Conservation (phyloP, 2,797 vertebrate genomes). For the Enteromius afrohamiltoni region DNA sequence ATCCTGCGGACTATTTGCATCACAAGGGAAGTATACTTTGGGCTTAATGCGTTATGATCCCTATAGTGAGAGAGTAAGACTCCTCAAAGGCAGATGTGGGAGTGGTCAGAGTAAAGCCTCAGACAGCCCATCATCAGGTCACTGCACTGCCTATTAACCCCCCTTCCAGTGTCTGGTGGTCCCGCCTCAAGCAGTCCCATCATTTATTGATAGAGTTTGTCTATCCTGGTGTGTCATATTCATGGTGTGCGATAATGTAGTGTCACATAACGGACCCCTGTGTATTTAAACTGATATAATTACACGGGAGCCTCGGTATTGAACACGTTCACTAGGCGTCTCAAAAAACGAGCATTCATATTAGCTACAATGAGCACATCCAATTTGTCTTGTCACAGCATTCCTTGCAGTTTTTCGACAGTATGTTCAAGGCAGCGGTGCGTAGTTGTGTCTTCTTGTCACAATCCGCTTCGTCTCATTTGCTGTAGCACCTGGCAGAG, state of each 20-base stretch:
- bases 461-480: constrained; percentile 45
- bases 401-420: constrained; percentile 7
- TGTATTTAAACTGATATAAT: constrained; percentile 18
- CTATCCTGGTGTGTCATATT: constrained; percentile 56
- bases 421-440: background rate
- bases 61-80: constrained; percentile 15
- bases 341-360: constrained; percentile 11
- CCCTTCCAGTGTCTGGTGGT: constrained; percentile 32
- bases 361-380: background rate
- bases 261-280: constrained; percentile 14
- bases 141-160: constrained; percentile 36
- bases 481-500: background rate
- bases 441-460: constrained; percentile 39
- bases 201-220: constrained; percentile 65
- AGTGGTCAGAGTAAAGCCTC: constrained; percentile 30
- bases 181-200: constrained; percentile 55
- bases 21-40: background rate
- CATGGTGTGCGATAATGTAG: constrained; percentile 37
- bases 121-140: constrained; percentile 46
- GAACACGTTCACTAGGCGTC: constrained; percentile 15
- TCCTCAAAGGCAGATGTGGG: constrained; percentile 41
- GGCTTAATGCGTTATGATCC: constrained; percentile 30
- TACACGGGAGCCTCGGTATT: constrained; percentile 2
- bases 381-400: constrained; percentile 10
- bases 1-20: background rate